Conservation (phyloP, 2,113 vertebrate species). For the Melanerpes formicivorus region DNA sequence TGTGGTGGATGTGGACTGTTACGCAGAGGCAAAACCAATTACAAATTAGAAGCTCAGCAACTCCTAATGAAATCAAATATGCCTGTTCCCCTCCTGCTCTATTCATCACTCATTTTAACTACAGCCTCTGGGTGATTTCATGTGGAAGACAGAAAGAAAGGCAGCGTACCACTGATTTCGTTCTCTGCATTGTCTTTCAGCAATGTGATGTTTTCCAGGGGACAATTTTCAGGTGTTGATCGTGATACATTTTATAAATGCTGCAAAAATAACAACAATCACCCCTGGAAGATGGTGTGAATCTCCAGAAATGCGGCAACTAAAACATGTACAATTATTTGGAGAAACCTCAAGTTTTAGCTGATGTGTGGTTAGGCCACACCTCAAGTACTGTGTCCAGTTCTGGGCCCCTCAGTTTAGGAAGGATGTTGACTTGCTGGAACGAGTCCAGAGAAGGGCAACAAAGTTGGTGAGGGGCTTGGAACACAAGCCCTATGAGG, state of each 20-base stretch:
- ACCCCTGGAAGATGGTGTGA: background rate
- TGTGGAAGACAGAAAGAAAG: background rate
- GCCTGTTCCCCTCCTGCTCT: background rate
- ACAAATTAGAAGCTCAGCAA: background rate
- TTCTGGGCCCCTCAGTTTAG: no score
- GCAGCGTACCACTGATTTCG: background rate
- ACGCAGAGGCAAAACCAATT: background rate
- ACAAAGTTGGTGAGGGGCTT: no score
- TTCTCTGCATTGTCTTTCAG: background rate
- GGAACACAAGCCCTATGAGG: no score
- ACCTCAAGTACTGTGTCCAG: no score
- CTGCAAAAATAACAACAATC: background rate
- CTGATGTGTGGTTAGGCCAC: no score
- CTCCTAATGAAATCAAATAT: conserved; percentile 31
- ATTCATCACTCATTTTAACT: conserved; percentile 16
- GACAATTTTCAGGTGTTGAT: background rate
- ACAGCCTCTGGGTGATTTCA: background rate
- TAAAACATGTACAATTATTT: background rate
- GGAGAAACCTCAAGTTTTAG: background rate
- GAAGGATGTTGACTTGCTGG: no score
- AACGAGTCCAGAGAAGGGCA: no score
- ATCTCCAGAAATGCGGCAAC: background rate
- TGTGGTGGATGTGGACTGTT: background rate
- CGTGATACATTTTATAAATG: background rate
- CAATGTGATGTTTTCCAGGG: background rate